Evolutionary conservation across 2,888 invertebrate species (phyloP).

Genomic region (Diarsia dahlii): DNA sequence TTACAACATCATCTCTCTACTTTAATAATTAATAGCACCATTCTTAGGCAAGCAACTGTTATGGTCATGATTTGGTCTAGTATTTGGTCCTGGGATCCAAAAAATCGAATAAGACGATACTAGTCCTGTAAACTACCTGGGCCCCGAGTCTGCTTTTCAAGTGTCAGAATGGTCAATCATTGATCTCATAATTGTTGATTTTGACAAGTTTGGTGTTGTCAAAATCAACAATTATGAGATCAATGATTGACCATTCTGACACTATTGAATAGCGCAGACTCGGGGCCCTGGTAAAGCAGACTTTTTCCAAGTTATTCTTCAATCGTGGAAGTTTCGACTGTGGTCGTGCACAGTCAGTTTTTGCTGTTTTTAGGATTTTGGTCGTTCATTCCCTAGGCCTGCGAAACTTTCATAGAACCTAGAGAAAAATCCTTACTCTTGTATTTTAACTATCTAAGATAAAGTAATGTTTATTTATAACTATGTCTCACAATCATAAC

Average conservation of each 20-base stretch:
- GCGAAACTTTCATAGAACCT: not conserved
- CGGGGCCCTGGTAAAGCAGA: not conserved
- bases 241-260: too few species aligned
- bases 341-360: not conserved
- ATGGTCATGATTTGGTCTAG: not conserved
- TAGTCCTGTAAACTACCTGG: too few species aligned
- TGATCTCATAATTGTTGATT: too few species aligned
- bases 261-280: too few species aligned
- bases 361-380: not conserved
- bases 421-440: not conserved
- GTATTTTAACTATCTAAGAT: not conserved
- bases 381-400: not conserved
- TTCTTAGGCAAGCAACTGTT: not conserved
- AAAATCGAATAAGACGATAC: not conserved
- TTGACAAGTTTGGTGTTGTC: too few species aligned
- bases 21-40: not conserved
- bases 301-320: not conserved
- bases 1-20: not conserved
- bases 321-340: too few species aligned
- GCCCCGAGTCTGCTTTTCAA: too few species aligned
- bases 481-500: not conserved
- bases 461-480: not conserved
- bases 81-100: conserved; percentile 9
- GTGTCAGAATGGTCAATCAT: too few species aligned
- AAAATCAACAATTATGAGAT: too few species aligned